Percentiles rank a stretch among this genome's conserved stretches.
Evolutionary conservation across 2,797 vertebrate genomes (phyloP).

Genomic region (Phalloptychus januarius): DNA sequence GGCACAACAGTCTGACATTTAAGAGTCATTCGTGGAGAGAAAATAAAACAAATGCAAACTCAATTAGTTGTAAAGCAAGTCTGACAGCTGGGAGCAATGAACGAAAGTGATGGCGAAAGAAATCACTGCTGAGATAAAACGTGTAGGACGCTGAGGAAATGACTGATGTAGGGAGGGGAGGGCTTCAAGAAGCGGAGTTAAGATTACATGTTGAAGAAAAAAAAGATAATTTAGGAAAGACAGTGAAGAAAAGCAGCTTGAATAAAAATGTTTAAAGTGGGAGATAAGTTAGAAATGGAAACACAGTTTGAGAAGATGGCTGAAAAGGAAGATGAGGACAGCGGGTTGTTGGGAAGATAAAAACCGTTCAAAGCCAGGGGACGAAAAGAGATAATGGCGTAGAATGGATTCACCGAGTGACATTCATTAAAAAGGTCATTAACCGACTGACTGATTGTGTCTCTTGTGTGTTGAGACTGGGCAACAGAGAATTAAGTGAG

Average conservation of each 20-base stretch:
- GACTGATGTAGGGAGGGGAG: neutral
- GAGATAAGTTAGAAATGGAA: neutral
- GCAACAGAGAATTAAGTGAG: conserved; percentile 11
- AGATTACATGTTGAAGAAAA: neutral
- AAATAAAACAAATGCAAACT: neutral
- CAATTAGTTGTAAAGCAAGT: neutral
- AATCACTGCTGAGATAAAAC: neutral
- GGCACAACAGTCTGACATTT: neutral
- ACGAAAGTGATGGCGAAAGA: neutral
- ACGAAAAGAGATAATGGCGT: conserved; percentile 15
- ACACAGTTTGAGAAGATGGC: conserved; percentile 5
- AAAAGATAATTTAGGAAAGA: neutral
- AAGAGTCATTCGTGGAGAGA: neutral
- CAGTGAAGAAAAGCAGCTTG: neutral
- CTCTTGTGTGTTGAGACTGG: neutral
- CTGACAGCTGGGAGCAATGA: neutral
- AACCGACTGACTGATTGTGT: conserved; percentile 15
- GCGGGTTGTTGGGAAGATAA: conserved; percentile 2
- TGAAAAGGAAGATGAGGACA: conserved; percentile 3
- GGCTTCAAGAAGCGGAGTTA: neutral
- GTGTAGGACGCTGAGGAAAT: neutral
- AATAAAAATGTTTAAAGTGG: neutral
- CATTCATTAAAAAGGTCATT: conserved; percentile 44
- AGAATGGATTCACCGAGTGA: conserved; percentile 21
- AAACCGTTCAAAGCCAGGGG: conserved; percentile 2